phyloP scores from a whole-genome alignment of 1,140 invertebrate species.

The Ceratosolen solmsi region DNA sequence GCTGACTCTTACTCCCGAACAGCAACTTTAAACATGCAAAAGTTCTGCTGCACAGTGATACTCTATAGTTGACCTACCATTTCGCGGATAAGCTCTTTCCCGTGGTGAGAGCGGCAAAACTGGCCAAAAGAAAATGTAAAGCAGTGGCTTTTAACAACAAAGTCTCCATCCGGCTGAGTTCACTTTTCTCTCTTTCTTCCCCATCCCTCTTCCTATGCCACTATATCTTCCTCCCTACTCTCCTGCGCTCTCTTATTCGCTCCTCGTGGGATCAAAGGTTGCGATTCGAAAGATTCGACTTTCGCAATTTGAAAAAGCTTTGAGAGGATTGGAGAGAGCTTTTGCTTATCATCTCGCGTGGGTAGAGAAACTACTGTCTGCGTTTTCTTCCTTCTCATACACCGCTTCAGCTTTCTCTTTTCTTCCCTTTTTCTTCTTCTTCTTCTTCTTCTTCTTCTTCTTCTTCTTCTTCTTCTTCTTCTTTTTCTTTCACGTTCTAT shows the following conservation, averaged over 20 bases:
- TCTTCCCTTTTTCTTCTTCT: no score
- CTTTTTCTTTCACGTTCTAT: no score
- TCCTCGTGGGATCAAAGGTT: conserved; percentile 40
- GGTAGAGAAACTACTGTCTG: not conserved
- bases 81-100: conserved; percentile 42
- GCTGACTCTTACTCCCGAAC: no score
- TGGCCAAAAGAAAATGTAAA: conserved; percentile 48
- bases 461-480: no score
- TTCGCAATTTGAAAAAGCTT: conserved; percentile 53
- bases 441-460: no score
- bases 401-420: not conserved
- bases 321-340: conserved; percentile 48
- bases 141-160: conserved; percentile 50
- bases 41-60: no score
- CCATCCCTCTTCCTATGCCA: not conserved
- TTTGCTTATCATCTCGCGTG: conserved; percentile 52
- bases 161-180: conserved; percentile 37
- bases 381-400: not conserved
- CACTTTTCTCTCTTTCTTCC: conserved; percentile 18
- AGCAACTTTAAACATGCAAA: no score
- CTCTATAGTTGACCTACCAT: conserved; percentile 14
- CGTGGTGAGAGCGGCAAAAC: conserved; percentile 11
- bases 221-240: not conserved
- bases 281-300: conserved; percentile 51
- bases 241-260: not conserved